Evolutionary conservation across 2,888 invertebrate species (phyloP).

Genomic region (Rhopalosiphum nymphaeae): DNA sequence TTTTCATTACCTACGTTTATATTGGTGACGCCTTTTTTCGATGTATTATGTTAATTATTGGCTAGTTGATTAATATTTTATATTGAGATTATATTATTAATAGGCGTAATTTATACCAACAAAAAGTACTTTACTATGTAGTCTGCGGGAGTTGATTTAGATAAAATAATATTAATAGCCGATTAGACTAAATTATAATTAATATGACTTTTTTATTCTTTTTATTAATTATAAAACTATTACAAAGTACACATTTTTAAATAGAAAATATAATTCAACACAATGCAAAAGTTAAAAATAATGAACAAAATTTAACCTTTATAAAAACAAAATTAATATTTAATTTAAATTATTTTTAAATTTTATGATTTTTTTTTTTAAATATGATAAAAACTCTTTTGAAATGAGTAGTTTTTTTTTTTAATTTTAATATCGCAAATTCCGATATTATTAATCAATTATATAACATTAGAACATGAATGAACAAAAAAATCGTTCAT

Average conservation of each 20-base stretch:
- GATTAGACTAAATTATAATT: not conserved
- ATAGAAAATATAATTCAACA: not conserved
- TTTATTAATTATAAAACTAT: not conserved
- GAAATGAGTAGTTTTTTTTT: not conserved
- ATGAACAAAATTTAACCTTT: not conserved
- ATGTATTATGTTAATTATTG: not conserved
- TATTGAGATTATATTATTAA: not conserved
- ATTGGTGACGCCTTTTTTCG: not conserved
- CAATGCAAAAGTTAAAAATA: slow-evolving; percentile 1
- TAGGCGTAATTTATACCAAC: not conserved
- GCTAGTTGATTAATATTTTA: not conserved
- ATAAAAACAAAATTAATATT: not conserved
- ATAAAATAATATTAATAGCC: not conserved
- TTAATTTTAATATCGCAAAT: not conserved
- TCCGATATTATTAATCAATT: not conserved
- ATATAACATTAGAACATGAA: not conserved
- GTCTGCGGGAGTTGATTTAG: not conserved
- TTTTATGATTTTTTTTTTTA: not conserved
- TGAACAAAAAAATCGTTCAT: not conserved
- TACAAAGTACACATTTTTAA: not conserved
- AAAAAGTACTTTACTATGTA: not conserved
- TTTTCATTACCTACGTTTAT: not conserved
- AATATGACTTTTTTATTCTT: not conserved
- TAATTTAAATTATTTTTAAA: slow-evolving; percentile 21
- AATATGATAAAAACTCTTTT: not conserved